A percentile compares a stretch with the other conserved stretches of the same genome.
phyloP scores from a whole-genome alignment of 2,113 vertebrate species.

The Polypterus bichir region DNA sequence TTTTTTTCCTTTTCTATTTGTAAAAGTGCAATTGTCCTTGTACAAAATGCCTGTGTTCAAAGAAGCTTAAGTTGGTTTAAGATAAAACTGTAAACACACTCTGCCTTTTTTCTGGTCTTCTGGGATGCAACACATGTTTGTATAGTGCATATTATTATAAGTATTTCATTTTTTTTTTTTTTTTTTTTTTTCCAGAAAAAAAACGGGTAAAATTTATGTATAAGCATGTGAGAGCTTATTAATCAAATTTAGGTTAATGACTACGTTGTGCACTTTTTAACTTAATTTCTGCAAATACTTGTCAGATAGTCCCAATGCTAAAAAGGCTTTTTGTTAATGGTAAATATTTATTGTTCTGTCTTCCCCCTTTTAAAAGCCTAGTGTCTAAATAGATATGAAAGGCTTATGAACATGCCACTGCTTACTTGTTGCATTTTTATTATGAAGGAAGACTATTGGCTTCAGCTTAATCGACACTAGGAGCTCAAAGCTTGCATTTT shows the following conservation, averaged over 20 bases:
- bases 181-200: conserved; percentile 31
- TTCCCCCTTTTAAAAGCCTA: no score
- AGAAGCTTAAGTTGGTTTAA: conserved; percentile 83
- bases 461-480: no score
- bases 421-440: no score
- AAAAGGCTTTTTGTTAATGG: no score
- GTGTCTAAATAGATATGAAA: no score
- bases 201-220: conserved; percentile 59
- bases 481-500: no score
- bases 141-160: conserved; percentile 46
- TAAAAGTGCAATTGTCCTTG: conserved; percentile 97
- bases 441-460: no score
- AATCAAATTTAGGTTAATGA: background rate
- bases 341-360: no score
- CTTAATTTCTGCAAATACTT: no score
- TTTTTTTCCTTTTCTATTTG: conserved; percentile 82
- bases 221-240: conserved; percentile 45
- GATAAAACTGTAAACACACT: conserved; percentile 73
- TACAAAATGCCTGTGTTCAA: conserved; percentile 94
- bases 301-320: no score
- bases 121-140: conserved; percentile 63
- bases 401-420: no score
- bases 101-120: conserved; percentile 66
- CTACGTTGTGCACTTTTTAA: no score
- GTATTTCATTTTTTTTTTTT: conserved; percentile 20